Percentiles rank a stretch among this genome's conserved stretches.
Evolutionary conservation across 2,113 vertebrate genomes (phyloP).

Genomic region (Elephas maximus): DNA sequence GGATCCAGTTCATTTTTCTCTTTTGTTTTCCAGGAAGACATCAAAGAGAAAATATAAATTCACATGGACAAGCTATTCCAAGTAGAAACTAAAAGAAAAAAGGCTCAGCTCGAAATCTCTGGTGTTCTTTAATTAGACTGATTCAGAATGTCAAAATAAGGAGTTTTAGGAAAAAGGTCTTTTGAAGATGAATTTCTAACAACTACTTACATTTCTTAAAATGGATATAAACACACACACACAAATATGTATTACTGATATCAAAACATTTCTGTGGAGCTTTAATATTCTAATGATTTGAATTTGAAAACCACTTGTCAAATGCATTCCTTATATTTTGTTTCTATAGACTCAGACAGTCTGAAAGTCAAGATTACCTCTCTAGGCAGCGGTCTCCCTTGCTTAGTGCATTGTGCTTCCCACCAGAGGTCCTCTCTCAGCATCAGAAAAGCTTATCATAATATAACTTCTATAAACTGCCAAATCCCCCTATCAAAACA

Average conservation of each 20-base stretch:
- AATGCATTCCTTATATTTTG: background rate
- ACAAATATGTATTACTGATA: background rate
- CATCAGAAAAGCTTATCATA: too few relatives aligned
- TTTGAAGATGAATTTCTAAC: background rate
- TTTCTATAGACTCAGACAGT: background rate
- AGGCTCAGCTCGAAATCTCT: background rate
- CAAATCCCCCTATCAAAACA: background rate
- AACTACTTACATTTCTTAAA: background rate
- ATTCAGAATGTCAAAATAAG: background rate
- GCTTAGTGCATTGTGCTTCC: background rate
- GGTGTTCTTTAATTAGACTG: background rate
- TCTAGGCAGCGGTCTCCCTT: background rate
- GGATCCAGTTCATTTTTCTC: too few relatives aligned
- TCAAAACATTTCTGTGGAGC: background rate
- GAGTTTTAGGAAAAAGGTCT: background rate
- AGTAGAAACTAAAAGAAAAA: background rate
- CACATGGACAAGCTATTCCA: background rate
- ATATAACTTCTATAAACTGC: background rate
- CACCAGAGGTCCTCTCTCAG: background rate
- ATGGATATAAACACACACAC: background rate
- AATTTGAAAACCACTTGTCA: background rate
- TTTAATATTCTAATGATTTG: background rate
- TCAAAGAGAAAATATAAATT: background rate
- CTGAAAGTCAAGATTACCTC: background rate
- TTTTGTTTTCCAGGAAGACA: too few relatives aligned